Percentiles rank a stretch among this genome's conserved stretches.
These are phyloP conservation scores for Leptinotarsa texana DNA, from an alignment of 1,140 invertebrate genomes.

Conservation along the genomic window DNA sequence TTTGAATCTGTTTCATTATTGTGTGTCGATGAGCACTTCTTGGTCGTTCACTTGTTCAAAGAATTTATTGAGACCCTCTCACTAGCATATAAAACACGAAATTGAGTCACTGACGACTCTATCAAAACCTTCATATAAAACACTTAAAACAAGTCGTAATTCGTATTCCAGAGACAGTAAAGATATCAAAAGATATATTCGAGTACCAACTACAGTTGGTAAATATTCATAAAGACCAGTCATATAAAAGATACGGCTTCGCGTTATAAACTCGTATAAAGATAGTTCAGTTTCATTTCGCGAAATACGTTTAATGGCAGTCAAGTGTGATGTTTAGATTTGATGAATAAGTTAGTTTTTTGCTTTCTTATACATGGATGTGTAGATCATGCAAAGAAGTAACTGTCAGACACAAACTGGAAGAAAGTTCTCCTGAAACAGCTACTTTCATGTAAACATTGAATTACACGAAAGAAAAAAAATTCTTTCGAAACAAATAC, in stretches of 20 bases:
- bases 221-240: constrained; percentile 35
- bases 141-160: neutral
- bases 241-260: constrained; percentile 33
- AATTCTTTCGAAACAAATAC: too few relatives aligned
- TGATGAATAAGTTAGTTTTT: neutral
- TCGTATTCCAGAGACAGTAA: constrained; percentile 5
- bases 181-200: constrained; percentile 18
- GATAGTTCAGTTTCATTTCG: constrained; percentile 37
- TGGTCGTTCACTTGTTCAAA: too few relatives aligned
- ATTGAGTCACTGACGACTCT: neutral
- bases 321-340: constrained; percentile 42
- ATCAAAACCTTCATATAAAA: constrained; percentile 1
- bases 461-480: too few relatives aligned
- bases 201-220: constrained; percentile 24
- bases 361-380: too few relatives aligned
- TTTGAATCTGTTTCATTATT: too few relatives aligned
- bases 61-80: too few relatives aligned
- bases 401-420: too few relatives aligned
- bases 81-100: too few relatives aligned
- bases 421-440: too few relatives aligned
- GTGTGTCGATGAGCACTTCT: too few relatives aligned
- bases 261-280: constrained; percentile 37
- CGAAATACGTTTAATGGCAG: constrained; percentile 37
- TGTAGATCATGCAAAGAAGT: too few relatives aligned
- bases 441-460: too few relatives aligned